Conservation (phyloP, 2,888 invertebrate genomes). For the Parnassius smintheus region DNA sequence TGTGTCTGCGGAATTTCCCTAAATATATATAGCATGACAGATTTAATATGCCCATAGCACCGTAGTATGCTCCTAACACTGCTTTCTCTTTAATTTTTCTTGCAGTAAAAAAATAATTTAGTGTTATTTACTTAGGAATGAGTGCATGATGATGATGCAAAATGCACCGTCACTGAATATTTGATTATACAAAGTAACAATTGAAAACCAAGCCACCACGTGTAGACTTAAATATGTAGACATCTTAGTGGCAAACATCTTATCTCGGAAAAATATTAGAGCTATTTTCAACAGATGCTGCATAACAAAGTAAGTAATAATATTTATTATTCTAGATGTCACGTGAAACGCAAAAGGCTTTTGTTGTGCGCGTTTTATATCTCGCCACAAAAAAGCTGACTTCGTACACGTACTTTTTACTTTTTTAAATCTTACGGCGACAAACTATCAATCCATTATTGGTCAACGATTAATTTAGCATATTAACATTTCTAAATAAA, state of each 20-base stretch:
- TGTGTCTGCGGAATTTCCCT: no score
- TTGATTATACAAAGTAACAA: conserved; percentile 50
- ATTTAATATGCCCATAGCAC: no score
- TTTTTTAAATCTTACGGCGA: no score
- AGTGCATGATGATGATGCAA: conserved; percentile 56
- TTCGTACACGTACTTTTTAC: no score
- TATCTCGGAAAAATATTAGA: conserved; percentile 22
- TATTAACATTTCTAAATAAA: no score
- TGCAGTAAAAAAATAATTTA: no score
- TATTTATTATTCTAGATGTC: conserved; percentile 32
- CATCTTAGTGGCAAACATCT: conserved; percentile 31
- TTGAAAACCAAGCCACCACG: conserved; percentile 45
- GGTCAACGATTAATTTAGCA: no score
- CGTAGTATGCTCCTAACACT: no score
- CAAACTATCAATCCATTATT: no score
- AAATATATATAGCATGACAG: no score
- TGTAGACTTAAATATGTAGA: conserved; percentile 45
- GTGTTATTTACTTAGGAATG: no score
- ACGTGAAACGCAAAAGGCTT: conserved; percentile 15
- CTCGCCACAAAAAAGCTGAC: conserved; percentile 6
- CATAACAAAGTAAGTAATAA: conserved; percentile 35
- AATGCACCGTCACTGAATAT: conserved; percentile 62
- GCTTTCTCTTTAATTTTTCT: no score
- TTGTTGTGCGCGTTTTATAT: conserved; percentile 3
- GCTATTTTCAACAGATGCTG: conserved; percentile 19